These are phyloP conservation scores for Diaphora mendica DNA, from an alignment of 2,888 invertebrate species.

Conservation along the genomic window DNA sequence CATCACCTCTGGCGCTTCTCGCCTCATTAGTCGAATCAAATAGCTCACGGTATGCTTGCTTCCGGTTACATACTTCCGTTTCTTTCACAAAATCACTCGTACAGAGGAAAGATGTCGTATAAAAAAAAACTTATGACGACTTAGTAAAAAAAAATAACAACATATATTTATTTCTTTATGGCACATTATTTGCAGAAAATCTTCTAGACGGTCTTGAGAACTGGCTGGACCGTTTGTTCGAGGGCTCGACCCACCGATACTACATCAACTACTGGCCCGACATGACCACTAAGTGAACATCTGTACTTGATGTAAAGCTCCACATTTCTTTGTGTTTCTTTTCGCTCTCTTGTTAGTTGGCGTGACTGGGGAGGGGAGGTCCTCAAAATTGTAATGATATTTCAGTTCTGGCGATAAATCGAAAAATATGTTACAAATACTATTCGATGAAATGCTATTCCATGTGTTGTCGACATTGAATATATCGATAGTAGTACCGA, in stretches of 20 bases:
- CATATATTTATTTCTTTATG: not conserved
- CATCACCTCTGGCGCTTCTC: too few species aligned
- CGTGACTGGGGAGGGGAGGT: constrained; percentile 28
- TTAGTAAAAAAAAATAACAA: too few species aligned
- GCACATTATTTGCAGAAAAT: constrained; percentile 87
- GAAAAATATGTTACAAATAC: not conserved
- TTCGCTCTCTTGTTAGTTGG: constrained; percentile 23
- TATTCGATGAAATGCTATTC: too few species aligned
- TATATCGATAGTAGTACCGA: too few species aligned
- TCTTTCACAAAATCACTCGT: too few species aligned
- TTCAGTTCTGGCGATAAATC: not conserved
- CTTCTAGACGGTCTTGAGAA: constrained; percentile 96
- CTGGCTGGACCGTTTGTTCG: constrained; percentile 98
- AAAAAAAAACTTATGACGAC: too few species aligned
- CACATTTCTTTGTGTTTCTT: constrained; percentile 33
- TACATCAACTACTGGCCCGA: constrained; percentile 99
- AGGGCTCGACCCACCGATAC: constrained; percentile 97
- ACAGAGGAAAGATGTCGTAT: too few species aligned
- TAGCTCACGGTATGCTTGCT: too few species aligned
- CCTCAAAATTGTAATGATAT: not conserved
- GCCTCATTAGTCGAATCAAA: too few species aligned
- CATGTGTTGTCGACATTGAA: not conserved
- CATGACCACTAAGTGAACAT: constrained; percentile 91
- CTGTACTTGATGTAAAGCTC: constrained; percentile 10
- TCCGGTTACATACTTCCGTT: too few species aligned